A percentile compares a stretch with the other conserved stretches of the same genome.
Evolutionary conservation across 2,888 invertebrate genomes (phyloP).

Genomic region (Cephus runcator): DNA sequence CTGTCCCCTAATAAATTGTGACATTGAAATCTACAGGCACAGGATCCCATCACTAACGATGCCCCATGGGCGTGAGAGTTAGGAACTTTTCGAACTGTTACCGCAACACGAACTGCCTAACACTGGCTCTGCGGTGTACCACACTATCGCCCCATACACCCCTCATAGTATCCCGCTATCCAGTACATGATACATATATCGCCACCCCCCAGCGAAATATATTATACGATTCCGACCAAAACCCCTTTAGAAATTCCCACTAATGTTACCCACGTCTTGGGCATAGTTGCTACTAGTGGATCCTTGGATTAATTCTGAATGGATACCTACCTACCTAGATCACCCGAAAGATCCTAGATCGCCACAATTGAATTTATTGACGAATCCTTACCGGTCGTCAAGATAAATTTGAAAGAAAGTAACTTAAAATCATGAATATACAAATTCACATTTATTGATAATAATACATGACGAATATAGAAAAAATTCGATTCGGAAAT

Average conservation of each 20-base stretch:
- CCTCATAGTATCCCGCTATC: slow-evolving; percentile 1
- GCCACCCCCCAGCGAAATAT: slow-evolving; percentile 12
- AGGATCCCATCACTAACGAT: slow-evolving; percentile 36
- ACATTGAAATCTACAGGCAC: slow-evolving; percentile 45
- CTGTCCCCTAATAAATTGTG: slow-evolving; percentile 43
- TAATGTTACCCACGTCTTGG: not conserved
- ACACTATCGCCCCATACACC: slow-evolving; percentile 21
- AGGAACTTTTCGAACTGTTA: slow-evolving; percentile 37
- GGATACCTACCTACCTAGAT: not conserved
- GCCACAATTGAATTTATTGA: not conserved
- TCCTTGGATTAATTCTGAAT: not conserved
- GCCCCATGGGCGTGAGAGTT: slow-evolving; percentile 3
- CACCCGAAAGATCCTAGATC: not conserved
- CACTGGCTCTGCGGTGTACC: slow-evolving; percentile 42
- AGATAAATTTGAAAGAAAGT: not conserved
- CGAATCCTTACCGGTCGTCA: not conserved
- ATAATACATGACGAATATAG: not conserved
- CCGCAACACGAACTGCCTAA: slow-evolving; percentile 41
- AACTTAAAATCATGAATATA: too few species aligned
- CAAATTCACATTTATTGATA: not conserved
- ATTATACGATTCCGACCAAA: slow-evolving; percentile 8
- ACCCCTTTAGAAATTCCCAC: not conserved
- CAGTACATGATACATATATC: not conserved
- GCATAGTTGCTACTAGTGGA: not conserved
- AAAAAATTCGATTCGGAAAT: too few species aligned